Conservation (phyloP, 2,113 vertebrate genomes). For the Petromus typicus region DNA sequence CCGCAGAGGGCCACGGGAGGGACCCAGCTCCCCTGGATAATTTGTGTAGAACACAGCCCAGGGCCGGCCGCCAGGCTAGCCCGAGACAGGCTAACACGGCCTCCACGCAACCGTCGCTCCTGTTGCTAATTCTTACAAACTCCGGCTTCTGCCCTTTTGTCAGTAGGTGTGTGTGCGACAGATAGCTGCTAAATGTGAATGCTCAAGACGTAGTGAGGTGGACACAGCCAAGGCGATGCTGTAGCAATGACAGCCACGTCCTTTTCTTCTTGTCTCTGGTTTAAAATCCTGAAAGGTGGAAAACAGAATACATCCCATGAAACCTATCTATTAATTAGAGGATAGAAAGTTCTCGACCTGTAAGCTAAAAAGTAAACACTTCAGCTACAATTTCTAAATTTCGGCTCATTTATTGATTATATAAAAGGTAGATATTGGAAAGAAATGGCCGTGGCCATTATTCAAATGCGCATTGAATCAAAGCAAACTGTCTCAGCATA, state of each 20-base stretch:
- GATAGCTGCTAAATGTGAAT: neutral
- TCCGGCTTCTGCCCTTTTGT: neutral
- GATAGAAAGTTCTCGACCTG: neutral
- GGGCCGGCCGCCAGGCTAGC: neutral
- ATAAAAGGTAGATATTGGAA: conserved; percentile 7
- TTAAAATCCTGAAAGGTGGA: neutral
- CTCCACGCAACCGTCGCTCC: neutral
- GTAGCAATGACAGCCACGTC: neutral
- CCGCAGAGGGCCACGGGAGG: neutral
- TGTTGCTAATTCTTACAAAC: neutral
- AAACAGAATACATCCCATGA: neutral
- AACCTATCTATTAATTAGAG: neutral
- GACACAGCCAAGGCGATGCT: neutral
- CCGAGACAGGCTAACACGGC: neutral
- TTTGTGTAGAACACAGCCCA: neutral
- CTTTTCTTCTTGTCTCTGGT: neutral
- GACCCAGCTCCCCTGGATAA: neutral
- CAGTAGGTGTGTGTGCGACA: neutral
- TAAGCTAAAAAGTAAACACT: conserved; percentile 44
- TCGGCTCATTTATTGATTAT: conserved; percentile 7
- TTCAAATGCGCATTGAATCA: neutral
- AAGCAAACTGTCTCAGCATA: neutral
- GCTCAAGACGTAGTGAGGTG: neutral
- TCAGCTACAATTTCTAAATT: conserved; percentile 36
- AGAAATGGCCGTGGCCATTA: neutral